Evolutionary conservation across 1,140 invertebrate genomes (phyloP), one percentile per base, ranked within the genome.

Genomic region (Lysiphlebus fabarum): DNA sequence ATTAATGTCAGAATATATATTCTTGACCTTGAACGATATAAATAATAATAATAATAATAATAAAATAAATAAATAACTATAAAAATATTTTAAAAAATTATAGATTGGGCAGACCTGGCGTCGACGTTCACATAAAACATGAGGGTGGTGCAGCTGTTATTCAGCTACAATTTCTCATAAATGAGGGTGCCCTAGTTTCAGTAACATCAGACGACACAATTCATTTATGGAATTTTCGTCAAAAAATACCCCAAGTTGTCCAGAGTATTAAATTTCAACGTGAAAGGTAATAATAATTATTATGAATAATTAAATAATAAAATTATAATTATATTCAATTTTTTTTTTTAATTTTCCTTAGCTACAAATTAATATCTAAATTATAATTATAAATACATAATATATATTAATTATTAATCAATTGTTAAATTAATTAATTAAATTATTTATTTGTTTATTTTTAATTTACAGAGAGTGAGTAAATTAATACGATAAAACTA

Each of bases 151-250:
- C 81, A 62, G 88, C 91, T 36, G 92, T 99, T 8, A 83, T 92
- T 62, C 94, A 96, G 77, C 85, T 97, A 58, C 85, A 91, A 71
- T 99, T 99, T 80, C 83, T 99, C 54, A 83, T 96, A 63, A 99
- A 99, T 83, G 96, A 99, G 82, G 97, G 96, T 64, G 92, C 91
- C 26, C 82, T 99, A 45, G 87, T 99, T 56, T 95, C 94, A 5
- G 92, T 92, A 56, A 96, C 95, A 47, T 88, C 92, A 4, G 96
- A 99, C 80, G 95, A 99, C 79, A 90, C 87, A 63, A 78, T 99
- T 49, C 95, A 99, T 81, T 84, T 99, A 62, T 99, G 97, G 97
- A 98, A 93, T 83, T 95, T 96, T 80, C 84, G 93, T 62, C 94
- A 96, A 82, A 98, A 98, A 82, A 85, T 84, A 63, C 95, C 95